Evolutionary conservation across 2,888 invertebrate genomes (phyloP).

Genomic region (Orthosia incerta): DNA sequence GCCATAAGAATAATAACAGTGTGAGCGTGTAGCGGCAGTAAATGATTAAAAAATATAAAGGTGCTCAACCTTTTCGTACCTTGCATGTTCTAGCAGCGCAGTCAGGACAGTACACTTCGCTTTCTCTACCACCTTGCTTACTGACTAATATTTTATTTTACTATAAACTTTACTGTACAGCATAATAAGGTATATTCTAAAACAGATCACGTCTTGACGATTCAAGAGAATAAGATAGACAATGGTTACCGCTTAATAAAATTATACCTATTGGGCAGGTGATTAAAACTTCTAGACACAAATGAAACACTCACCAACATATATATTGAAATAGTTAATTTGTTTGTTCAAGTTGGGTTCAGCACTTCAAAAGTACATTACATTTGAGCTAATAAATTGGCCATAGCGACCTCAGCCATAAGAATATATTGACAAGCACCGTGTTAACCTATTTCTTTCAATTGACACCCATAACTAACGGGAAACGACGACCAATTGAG

Average conservation of each 20-base stretch:
- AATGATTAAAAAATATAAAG: no score
- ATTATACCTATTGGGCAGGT: not conserved
- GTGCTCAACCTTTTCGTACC: no score
- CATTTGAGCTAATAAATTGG: not conserved
- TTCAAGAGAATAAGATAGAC: no score
- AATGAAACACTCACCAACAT: not conserved
- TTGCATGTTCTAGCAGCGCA: no score
- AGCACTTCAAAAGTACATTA: not conserved
- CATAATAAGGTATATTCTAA: no score
- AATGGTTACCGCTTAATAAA: not conserved
- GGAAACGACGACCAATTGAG: slow-evolving; percentile 39
- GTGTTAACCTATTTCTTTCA: slow-evolving; percentile 46
- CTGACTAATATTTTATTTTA: no score
- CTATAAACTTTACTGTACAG: no score
- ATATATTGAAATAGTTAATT: not conserved
- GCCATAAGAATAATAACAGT: no score
- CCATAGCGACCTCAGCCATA: not conserved
- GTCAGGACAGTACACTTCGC: no score
- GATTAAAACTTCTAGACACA: not conserved
- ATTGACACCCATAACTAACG: slow-evolving; percentile 43
- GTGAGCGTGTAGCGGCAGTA: no score
- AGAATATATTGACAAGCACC: slow-evolving; percentile 34
- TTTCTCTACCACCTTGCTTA: no score
- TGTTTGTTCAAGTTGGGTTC: not conserved
- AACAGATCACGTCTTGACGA: no score